These are phyloP conservation scores for Drosophila subpulchrella DNA, from an alignment of 1,140 invertebrate species.

Conservation along the genomic window DNA sequence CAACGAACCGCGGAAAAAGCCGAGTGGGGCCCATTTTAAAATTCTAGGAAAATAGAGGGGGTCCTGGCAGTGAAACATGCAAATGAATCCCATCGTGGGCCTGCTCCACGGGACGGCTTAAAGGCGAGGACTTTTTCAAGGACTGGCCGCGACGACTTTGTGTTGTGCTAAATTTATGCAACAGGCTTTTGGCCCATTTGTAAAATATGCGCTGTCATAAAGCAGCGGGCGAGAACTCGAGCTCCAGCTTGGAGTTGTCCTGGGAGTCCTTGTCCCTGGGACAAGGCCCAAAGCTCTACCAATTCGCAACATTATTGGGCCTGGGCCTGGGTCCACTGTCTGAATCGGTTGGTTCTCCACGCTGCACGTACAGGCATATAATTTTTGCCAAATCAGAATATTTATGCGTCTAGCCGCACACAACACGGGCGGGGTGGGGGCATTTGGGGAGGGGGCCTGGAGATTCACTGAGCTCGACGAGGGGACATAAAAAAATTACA, in stretches of 20 bases:
- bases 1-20: constrained; percentile 33
- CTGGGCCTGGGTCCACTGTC: constrained; percentile 7
- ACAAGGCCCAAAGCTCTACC: not conserved
- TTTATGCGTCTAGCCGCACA: constrained; percentile 82
- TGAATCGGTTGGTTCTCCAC: constrained; percentile 14
- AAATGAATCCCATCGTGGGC: constrained; percentile 52
- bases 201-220: constrained; percentile 82
- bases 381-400: constrained; percentile 84
- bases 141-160: constrained; percentile 42
- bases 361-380: constrained; percentile 79
- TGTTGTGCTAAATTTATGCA: constrained; percentile 70
- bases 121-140: constrained; percentile 52
- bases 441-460: not conserved
- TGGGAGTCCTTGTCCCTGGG: constrained; percentile 5
- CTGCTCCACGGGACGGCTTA: constrained; percentile 40
- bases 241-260: constrained; percentile 14
- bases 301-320: constrained; percentile 63
- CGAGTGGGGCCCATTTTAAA: not conserved
- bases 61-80: constrained; percentile 43
- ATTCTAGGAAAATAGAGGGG: not conserved
- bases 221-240: constrained; percentile 45
- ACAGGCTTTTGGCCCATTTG: constrained; percentile 81
- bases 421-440: constrained; percentile 2
- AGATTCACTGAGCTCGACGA: constrained; percentile 27
- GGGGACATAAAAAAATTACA: constrained; percentile 74